Conservation (phyloP, 1,140 invertebrate genomes). For the Bombus difficillimus region DNA sequence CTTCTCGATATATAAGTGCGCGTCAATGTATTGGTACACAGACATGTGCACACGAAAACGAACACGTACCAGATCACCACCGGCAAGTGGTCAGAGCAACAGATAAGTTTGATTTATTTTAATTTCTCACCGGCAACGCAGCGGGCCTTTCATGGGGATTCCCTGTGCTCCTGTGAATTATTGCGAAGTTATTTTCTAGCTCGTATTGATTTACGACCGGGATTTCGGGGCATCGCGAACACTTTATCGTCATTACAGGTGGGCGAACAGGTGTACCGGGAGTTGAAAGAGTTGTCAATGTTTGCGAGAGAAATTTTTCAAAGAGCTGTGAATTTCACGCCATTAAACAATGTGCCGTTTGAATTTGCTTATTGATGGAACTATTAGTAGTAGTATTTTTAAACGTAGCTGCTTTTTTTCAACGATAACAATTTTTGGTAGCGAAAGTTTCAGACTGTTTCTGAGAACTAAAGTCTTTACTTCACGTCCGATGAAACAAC, state of each 20-base stretch:
- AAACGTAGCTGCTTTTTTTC: too few relatives aligned
- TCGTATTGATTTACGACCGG: conserved; percentile 76
- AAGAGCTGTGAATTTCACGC: neutral
- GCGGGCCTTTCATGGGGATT: conserved; percentile 61
- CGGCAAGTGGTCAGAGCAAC: conserved; percentile 71
- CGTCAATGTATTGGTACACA: neutral
- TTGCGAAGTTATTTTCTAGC: conserved; percentile 76
- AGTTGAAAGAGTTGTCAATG: conserved; percentile 60
- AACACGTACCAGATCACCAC: conserved; percentile 67
- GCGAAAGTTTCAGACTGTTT: too few relatives aligned
- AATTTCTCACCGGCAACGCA: conserved; percentile 73
- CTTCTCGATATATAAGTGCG: conserved; percentile 20
- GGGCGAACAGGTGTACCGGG: conserved; percentile 70
- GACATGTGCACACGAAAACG: neutral
- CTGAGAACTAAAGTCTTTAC: too few relatives aligned
- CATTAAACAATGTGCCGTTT: neutral
- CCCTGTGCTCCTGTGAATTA: conserved; percentile 67
- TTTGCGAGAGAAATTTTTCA: conserved; percentile 21
- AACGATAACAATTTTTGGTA: too few relatives aligned
- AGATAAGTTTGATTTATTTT: conserved; percentile 81
- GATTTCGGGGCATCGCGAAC: conserved; percentile 71
- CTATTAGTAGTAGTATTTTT: too few relatives aligned
- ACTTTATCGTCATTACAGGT: conserved; percentile 75
- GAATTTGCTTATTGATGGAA: too few relatives aligned
- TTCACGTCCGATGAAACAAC: too few relatives aligned